A percentile compares a stretch with the other conserved stretches of the same genome.
Evolutionary conservation across 2,797 vertebrate genomes (phyloP).

Genomic region (Heteromormyrus szaboi): DNA sequence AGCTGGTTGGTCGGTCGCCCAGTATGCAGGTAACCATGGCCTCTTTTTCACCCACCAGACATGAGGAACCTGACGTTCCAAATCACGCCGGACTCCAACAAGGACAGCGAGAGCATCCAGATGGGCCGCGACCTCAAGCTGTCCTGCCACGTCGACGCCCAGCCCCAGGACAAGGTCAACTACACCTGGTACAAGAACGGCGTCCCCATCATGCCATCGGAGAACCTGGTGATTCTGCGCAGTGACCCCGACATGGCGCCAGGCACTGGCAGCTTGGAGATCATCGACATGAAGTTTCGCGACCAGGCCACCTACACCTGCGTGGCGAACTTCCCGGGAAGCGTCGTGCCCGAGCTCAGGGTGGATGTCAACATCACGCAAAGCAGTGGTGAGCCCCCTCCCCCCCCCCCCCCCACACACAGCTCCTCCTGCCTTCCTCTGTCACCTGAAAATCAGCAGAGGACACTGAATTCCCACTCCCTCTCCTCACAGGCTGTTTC

Average conservation of each 20-base stretch:
- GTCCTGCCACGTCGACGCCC: conserved; percentile 91
- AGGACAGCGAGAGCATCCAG: conserved; percentile 93
- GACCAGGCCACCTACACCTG: conserved; percentile 94
- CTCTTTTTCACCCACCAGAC: conserved; percentile 51
- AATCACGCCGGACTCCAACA: conserved; percentile 94
- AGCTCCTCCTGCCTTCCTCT: background rate
- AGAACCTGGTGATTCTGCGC: conserved; percentile 79
- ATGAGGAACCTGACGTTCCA: conserved; percentile 94
- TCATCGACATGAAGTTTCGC: conserved; percentile 91
- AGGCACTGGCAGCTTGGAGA: conserved; percentile 90
- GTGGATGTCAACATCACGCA: conserved; percentile 96
- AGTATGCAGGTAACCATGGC: background rate
- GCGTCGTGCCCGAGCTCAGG: conserved; percentile 76
- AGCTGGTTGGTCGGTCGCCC: background rate
- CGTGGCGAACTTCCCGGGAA: conserved; percentile 80
- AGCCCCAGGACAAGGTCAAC: conserved; percentile 92
- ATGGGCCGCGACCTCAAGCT: conserved; percentile 95
- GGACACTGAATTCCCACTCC: conserved; percentile 16
- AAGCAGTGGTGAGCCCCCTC: conserved; percentile 78
- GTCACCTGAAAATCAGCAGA: conserved; percentile 7
- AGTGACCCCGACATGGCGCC: conserved; percentile 89
- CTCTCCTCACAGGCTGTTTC: background rate
- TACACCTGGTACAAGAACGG: conserved; percentile 96
- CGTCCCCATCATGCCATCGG: conserved; percentile 71
- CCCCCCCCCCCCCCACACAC: no score